Evolutionary conservation across 2,113 vertebrate genomes (phyloP).

Genomic region (Tachycineta bicolor): DNA sequence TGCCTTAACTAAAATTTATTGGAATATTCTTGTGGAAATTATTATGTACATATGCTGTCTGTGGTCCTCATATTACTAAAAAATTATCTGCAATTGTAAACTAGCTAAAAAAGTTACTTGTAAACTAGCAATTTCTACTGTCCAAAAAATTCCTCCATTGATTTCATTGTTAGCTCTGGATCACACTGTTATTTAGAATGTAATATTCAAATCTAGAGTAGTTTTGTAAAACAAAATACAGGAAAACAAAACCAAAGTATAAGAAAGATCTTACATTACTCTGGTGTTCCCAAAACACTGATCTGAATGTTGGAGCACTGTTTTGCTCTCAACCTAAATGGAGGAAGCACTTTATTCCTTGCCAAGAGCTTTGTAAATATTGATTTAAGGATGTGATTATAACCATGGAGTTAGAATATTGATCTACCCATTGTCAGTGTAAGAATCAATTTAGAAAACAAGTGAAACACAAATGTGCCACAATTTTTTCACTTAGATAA

Average conservation of each 20-base stretch:
- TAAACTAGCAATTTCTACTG: background rate
- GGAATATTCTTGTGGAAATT: background rate
- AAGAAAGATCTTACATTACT: background rate
- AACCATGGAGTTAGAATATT: background rate
- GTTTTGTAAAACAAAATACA: background rate
- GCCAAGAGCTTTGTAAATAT: background rate
- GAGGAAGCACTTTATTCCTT: background rate
- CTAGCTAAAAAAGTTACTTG: background rate
- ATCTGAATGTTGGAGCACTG: background rate
- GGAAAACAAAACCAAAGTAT: background rate
- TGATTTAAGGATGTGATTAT: background rate
- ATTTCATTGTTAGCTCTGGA: background rate
- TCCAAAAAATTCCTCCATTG: background rate
- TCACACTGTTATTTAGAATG: background rate
- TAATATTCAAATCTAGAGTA: background rate
- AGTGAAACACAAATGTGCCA: background rate
- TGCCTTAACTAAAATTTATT: background rate
- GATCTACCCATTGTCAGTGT: background rate
- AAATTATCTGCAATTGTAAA: background rate
- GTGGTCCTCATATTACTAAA: background rate
- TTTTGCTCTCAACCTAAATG: background rate
- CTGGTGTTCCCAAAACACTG: background rate
- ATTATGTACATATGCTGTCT: background rate
- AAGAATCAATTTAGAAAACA: conserved; percentile 2
- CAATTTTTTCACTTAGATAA: background rate